Evolutionary conservation across 2,888 invertebrate species (phyloP), one percentile per base, ranked within the genome.

Genomic region (Orthosia gracilis): DNA sequence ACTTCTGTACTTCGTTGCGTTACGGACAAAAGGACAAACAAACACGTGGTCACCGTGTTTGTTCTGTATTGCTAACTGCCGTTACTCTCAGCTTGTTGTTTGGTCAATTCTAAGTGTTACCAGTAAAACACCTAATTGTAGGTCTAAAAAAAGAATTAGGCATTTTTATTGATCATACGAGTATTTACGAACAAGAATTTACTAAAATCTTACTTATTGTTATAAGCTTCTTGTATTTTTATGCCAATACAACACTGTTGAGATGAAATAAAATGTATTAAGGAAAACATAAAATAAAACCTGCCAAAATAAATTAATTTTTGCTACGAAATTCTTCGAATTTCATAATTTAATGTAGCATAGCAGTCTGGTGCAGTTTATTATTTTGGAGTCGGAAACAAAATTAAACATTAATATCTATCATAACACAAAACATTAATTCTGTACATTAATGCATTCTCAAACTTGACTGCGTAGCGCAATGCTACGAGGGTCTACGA

Each of bases 41-140:
- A 81, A 81, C 84, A 64, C 71, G 69, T 57, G 82, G 76, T 75
- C 61, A 31, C 40, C 71, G 50, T 85, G 66, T 85, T 85, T 85
- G 83, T 67, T 81, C 63, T 69, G 72, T 78, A 68, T 81, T 73
- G 64, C 83, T 71, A 80, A 82, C 76, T 73, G 69, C 68, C 71
- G 81, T 78, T 69, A 78, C 74, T 73, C 68, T 77, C 50, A 66
- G 71, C 76, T 70, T 52, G 70, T 54, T 85, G 64, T 81, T 80
- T 59, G 69, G 40, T 58, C 73, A 76, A 71, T 67, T 67, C 26
- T 66, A 26, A 73, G 55, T 69, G 69, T 64, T 72, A 18, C 13
- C 5, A 68, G 68, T 21, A 26, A 45, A 26, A 45, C 21, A 61
- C 52, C 18, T 26, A 72, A 70, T 62, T 5, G 13, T 21, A 50